Conservation (phyloP, 2,888 invertebrate genomes). For the Lomographa bimaculata region DNA sequence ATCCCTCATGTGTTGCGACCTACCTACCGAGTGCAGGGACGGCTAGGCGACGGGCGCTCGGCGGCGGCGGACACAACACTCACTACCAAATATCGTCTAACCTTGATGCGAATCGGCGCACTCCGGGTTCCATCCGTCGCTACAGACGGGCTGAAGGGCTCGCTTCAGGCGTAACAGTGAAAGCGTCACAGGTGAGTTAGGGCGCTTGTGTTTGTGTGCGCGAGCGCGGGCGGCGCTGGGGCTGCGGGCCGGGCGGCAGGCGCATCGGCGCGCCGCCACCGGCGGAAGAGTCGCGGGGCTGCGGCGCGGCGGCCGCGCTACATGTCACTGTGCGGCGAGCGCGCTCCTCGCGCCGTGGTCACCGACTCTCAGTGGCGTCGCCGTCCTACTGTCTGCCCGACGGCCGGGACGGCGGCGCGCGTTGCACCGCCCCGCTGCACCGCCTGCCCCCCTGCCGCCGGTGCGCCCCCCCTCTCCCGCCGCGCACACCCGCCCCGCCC, state of each 20-base stretch:
- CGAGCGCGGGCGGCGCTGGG: slow-evolving; percentile 59
- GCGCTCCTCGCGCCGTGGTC: slow-evolving; percentile 80
- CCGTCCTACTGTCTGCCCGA: slow-evolving; percentile 82
- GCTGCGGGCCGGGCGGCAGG: slow-evolving; percentile 73
- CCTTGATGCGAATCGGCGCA: slow-evolving; percentile 83
- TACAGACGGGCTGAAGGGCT: slow-evolving; percentile 75
- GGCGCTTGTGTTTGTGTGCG: slow-evolving; percentile 46
- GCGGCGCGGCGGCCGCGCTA: slow-evolving; percentile 78
- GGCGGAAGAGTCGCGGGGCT: slow-evolving; percentile 70
- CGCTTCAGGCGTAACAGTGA: slow-evolving; percentile 69
- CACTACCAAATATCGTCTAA: slow-evolving; percentile 81
- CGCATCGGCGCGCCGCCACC: slow-evolving; percentile 79
- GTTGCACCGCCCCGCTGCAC: slow-evolving; percentile 82
- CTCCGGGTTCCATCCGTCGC: slow-evolving; percentile 81
- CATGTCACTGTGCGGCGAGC: slow-evolving; percentile 81
- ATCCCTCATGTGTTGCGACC: slow-evolving; percentile 62
- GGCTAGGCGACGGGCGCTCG: slow-evolving; percentile 58
- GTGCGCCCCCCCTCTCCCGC: slow-evolving; percentile 57
- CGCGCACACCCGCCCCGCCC: slow-evolving; percentile 76
- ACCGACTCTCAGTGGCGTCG: slow-evolving; percentile 82
- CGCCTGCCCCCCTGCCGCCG: slow-evolving; percentile 70
- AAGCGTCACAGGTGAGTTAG: slow-evolving; percentile 52
- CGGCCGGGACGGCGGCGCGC: slow-evolving; percentile 72
- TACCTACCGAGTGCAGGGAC: slow-evolving; percentile 70
- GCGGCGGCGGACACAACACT: slow-evolving; percentile 68